A percentile compares a stretch with the other conserved stretches of the same genome.
phyloP scores from a whole-genome alignment of 2,888 invertebrate species.

The Cephus rjabovi region DNA sequence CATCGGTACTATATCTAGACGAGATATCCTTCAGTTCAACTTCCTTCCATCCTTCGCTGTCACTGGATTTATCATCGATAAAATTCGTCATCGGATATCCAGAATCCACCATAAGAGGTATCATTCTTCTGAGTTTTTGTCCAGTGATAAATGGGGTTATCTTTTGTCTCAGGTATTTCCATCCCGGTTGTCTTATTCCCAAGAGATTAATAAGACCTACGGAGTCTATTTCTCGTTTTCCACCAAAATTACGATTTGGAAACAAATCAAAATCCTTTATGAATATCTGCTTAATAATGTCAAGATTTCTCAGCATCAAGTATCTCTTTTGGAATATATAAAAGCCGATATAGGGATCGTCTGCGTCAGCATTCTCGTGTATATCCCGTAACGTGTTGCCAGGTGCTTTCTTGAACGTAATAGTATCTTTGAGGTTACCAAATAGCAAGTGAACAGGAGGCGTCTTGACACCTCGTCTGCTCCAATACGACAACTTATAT shows the following conservation, averaged over 20 bases:
- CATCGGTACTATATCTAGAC: conserved; percentile 43
- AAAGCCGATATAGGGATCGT: conserved; percentile 64
- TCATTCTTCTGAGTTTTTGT: conserved; percentile 47
- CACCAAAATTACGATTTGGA: conserved; percentile 63
- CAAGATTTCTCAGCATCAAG: conserved; percentile 64
- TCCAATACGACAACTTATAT: conserved; percentile 51
- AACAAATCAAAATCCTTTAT: conserved; percentile 68
- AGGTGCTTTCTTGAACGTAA: conserved; percentile 44
- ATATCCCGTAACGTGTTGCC: conserved; percentile 44
- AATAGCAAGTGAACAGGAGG: conserved; percentile 42
- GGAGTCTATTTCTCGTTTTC: conserved; percentile 56
- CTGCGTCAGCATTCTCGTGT: conserved; percentile 40
- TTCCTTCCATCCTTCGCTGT: conserved; percentile 30
- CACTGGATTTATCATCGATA: conserved; percentile 33
- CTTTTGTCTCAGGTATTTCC: conserved; percentile 67
- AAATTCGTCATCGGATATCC: conserved; percentile 38
- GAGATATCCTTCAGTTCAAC: conserved; percentile 44
- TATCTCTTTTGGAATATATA: conserved; percentile 67
- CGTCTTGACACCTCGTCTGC: conserved; percentile 40
- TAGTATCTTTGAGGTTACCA: conserved; percentile 46
- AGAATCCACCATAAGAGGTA: conserved; percentile 46
- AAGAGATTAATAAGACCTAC: conserved; percentile 60
- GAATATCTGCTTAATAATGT: conserved; percentile 66
- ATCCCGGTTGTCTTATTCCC: conserved; percentile 65
- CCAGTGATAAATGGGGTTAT: conserved; percentile 52